Conservation (phyloP, 1,140 invertebrate genomes). For the Cyclina sinensis region DNA sequence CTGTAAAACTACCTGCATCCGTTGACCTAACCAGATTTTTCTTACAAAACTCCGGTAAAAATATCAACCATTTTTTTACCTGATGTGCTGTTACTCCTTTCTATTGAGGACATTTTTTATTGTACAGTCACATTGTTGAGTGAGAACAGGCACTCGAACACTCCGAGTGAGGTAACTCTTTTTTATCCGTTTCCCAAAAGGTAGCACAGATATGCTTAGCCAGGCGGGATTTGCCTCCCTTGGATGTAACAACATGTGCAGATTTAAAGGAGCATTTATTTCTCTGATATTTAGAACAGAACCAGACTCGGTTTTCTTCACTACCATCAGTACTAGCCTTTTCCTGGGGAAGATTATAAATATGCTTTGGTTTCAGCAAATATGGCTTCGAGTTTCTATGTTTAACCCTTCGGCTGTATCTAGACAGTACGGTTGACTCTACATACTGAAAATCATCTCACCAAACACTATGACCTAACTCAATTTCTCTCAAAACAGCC, state of each 20-base stretch:
- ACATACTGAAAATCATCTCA: background rate
- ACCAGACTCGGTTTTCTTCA: background rate
- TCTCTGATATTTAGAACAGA: too few relatives aligned
- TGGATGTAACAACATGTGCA: background rate
- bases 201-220: background rate
- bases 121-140: too few relatives aligned
- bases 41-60: background rate
- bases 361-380: background rate
- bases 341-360: background rate
- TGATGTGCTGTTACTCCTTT: background rate
- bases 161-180: conserved; percentile 36
- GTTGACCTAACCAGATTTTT: background rate
- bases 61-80: background rate
- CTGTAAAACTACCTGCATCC: too few relatives aligned
- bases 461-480: background rate
- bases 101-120: too few relatives aligned
- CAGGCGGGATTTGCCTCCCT: background rate
- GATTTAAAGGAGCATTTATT: background rate
- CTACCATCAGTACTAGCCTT: background rate
- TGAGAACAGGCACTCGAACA: conserved; percentile 41
- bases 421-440: background rate
- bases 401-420: background rate
- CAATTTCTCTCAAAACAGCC: background rate
- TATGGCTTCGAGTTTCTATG: too few relatives aligned
- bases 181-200: conserved; percentile 36